Evolutionary conservation across 2,113 vertebrate genomes (phyloP), one percentile per base, ranked within the genome.

Genomic region (Chionodraco myersi): DNA sequence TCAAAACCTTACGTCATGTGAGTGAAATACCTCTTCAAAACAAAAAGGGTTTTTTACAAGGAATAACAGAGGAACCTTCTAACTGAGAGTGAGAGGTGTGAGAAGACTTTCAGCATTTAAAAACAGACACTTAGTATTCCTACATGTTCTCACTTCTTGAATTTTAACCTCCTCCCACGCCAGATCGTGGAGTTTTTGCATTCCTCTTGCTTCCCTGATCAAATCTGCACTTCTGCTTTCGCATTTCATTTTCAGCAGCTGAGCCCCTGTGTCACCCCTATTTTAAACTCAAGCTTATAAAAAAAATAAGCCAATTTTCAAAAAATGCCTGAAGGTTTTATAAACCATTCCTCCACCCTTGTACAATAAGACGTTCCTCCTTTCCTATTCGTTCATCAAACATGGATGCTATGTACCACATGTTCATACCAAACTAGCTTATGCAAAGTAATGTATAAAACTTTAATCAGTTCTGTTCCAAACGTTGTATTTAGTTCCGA

Each of bases 1-100:
- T 86, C 77, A 69, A 64, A 86, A 70, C 41, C 52, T 87, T 80
- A 52, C 83, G 80, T 87, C 83, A 82, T 72, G 11, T 36, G 26
- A 63, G 44, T 56, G 45, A 53, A 72, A 85, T 15, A 72, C 18
- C 51, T 70, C 16, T 60, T 48, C 47, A 52, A 66, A 65, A 69
- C 34, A 67, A 64, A 67, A 12, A 5, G 0, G 5, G 18, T 75
- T 73, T 30, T 62, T 58, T 52, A 82, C 48, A 80, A 26, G 16
- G 68, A 76, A 82, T 78, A 58, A 83, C 36, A 69, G 36, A 11
- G 23, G 23, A 78, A 72, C 21, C 16, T 54, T 18, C 36, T n/a
- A 10, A 56, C 13, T 16, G 14, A 2, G 21, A 41, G 34, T 18
- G 23, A 66, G 45, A 56, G 62, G 14, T 75, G 18, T 44, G 59